Evolutionary conservation across 2,797 vertebrate species (phyloP).

Genomic region (Fistularia commersonii): DNA sequence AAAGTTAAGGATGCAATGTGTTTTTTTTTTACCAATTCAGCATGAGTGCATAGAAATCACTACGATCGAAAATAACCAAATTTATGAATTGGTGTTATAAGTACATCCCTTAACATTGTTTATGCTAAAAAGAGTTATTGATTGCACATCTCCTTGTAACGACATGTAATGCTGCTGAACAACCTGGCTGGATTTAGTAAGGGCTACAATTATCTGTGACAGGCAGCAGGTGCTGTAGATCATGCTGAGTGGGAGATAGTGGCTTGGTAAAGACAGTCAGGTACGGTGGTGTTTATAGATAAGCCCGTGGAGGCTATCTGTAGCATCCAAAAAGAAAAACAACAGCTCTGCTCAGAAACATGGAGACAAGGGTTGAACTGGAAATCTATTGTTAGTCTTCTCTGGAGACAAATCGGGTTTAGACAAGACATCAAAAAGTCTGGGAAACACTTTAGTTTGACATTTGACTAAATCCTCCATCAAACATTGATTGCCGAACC

Average conservation of each 20-base stretch:
- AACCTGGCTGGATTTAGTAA: slow-evolving; percentile 40
- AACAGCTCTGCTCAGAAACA: slow-evolving; percentile 31
- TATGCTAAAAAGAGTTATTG: slow-evolving; percentile 46
- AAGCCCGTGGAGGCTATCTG: slow-evolving; percentile 50
- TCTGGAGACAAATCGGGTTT: slow-evolving; percentile 24
- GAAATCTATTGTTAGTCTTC: slow-evolving; percentile 5
- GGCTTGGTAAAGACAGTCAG: slow-evolving; percentile 46
- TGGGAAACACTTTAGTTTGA: slow-evolving; percentile 9
- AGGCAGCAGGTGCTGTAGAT: slow-evolving; percentile 62
- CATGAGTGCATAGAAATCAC: slow-evolving; percentile 42
- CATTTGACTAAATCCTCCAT: slow-evolving; percentile 24
- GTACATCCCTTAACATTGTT: slow-evolving; percentile 51
- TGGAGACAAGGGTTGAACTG: slow-evolving; percentile 37
- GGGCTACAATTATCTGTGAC: slow-evolving; percentile 61
- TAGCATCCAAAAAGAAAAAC: slow-evolving; percentile 39
- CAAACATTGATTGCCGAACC: slow-evolving; percentile 15
- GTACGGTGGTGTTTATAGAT: slow-evolving; percentile 56
- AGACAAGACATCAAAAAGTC: slow-evolving; percentile 25
- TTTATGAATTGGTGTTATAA: slow-evolving; percentile 40
- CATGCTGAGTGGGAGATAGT: slow-evolving; percentile 48
- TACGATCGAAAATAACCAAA: slow-evolving; percentile 55
- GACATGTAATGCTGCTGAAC: slow-evolving; percentile 34
- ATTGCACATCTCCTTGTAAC: slow-evolving; percentile 42
- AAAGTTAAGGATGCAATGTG: slow-evolving; percentile 24
- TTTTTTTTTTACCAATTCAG: slow-evolving; percentile 53